Percentiles rank a stretch among this genome's conserved stretches.
Evolutionary conservation across 2,888 invertebrate genomes (phyloP).

Genomic region (Lycophotia porphyrea): DNA sequence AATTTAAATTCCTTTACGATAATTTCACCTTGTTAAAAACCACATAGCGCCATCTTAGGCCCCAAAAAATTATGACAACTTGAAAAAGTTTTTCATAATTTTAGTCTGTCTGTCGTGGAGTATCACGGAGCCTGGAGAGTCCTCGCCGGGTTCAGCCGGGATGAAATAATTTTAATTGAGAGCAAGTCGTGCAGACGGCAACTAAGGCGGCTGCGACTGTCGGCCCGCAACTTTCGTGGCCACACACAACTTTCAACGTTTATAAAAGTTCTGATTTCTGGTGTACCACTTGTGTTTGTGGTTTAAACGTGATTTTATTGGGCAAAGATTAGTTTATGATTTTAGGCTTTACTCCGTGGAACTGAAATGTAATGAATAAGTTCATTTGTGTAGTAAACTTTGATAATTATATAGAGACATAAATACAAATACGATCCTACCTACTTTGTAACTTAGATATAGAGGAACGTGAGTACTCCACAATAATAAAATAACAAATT

Average conservation of each 20-base stretch:
- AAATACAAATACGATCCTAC: neutral
- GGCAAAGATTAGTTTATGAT: constrained; percentile 6
- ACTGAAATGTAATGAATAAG: neutral
- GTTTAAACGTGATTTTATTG: constrained; percentile 20
- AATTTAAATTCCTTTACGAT: neutral
- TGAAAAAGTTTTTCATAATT: constrained; percentile 67
- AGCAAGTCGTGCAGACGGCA: constrained; percentile 71
- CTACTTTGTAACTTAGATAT: neutral
- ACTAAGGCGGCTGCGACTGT: constrained; percentile 60
- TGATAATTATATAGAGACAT: neutral
- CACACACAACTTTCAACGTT: constrained; percentile 55
- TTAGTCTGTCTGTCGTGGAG: constrained; percentile 61
- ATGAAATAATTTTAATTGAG: constrained; percentile 76
- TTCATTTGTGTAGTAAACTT: neutral
- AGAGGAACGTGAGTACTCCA: neutral
- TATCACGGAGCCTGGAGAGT: constrained; percentile 59
- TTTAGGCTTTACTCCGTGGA: neutral
- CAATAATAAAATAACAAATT: constrained; percentile 26
- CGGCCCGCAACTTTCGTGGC: constrained; percentile 61
- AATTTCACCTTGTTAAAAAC: neutral
- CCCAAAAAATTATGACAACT: constrained; percentile 59
- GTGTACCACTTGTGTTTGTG: constrained; percentile 43
- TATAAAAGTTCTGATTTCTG: constrained; percentile 55
- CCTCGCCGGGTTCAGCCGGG: constrained; percentile 68
- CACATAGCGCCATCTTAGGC: constrained; percentile 60